Evolutionary conservation across 2,797 vertebrate species (phyloP).

Genomic region (Periparus ater): DNA sequence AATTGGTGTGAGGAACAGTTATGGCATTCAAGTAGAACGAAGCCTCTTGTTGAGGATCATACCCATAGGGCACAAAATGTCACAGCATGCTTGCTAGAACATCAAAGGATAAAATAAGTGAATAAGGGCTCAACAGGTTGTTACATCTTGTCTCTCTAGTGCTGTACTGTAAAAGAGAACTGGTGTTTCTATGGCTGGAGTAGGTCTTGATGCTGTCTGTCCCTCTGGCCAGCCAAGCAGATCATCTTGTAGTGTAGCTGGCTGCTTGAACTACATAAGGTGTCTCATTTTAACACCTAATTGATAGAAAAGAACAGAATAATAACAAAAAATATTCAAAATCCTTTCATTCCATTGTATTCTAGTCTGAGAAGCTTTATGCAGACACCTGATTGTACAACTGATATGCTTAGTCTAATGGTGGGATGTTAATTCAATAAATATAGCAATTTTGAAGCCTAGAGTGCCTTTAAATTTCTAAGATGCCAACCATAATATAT

Average conservation of each 20-base stretch:
- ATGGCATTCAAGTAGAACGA: slow-evolving; percentile 9
- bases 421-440: not conserved
- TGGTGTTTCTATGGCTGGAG: not conserved
- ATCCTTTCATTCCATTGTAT: not conserved
- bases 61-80: not conserved
- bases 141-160: not conserved
- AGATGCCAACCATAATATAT: not conserved
- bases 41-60: not conserved
- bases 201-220: not conserved
- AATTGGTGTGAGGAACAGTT: slow-evolving; percentile 24
- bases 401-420: not conserved
- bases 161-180: not conserved
- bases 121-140: not conserved
- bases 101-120: slow-evolving; percentile 13
- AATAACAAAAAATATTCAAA: not conserved
- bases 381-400: not conserved
- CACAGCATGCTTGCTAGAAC: not conserved
- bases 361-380: not conserved
- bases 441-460: not conserved
- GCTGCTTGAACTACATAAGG: not conserved
- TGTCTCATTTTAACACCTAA: not conserved
- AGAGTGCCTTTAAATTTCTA: not conserved
- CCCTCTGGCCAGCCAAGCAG: not conserved
- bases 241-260: not conserved
- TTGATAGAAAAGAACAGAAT: not conserved